Evolutionary conservation across 2,113 vertebrate genomes (phyloP).

Genomic region (Sterrhoptilus dennistouni): DNA sequence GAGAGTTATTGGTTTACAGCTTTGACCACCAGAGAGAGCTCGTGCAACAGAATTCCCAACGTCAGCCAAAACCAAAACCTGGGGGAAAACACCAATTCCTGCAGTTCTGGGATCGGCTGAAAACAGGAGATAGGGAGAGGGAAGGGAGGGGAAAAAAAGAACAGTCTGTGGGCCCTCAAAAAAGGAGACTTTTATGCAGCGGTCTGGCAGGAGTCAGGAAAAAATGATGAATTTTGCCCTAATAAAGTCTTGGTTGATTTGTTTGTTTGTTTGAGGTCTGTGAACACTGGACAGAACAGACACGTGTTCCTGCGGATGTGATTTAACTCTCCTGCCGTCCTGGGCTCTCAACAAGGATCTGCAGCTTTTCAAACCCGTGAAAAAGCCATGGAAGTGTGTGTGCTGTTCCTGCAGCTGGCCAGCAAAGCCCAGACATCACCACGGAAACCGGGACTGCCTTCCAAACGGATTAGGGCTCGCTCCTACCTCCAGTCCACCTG

Average conservation of each 20-base stretch:
- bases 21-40: slow-evolving; percentile 20
- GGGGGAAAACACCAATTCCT: background rate
- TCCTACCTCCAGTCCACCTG: background rate
- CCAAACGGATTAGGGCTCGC: background rate
- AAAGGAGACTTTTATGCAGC: background rate
- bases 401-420: background rate
- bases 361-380: background rate
- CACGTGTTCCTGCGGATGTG: background rate
- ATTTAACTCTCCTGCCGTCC: background rate
- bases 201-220: background rate
- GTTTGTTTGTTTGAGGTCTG: background rate
- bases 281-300: background rate
- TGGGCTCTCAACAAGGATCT: background rate
- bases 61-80: background rate
- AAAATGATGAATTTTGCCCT: background rate
- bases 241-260: background rate
- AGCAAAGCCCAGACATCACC: background rate
- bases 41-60: background rate
- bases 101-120: background rate
- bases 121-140: background rate
- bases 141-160: fast-evolving
- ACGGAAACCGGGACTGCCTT: background rate
- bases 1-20: fast-evolving
- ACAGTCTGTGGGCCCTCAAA: background rate
- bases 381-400: background rate